Evolutionary conservation across 2,888 invertebrate genomes (phyloP).

Genomic region (Platycheirus albimanus): DNA sequence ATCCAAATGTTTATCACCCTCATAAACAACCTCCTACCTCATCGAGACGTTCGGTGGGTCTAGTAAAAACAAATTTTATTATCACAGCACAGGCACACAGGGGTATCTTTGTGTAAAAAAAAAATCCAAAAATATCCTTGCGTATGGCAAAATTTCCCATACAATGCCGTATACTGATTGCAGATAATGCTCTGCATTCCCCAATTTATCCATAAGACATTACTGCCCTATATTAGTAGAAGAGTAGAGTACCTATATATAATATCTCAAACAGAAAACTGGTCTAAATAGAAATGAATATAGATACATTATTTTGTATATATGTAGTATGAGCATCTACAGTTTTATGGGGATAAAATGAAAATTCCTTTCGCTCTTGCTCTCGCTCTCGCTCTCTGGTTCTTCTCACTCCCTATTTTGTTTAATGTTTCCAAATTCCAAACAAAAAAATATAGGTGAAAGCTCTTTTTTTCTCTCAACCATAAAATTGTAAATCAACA

Average conservation of each 20-base stretch:
- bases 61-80: too few species aligned
- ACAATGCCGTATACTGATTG: conserved; percentile 72
- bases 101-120: background rate
- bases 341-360: conserved; percentile 32
- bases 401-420: conserved; percentile 5
- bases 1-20: too few species aligned
- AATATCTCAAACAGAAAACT: too few species aligned
- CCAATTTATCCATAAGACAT: conserved; percentile 68
- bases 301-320: too few species aligned
- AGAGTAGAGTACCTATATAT: background rate
- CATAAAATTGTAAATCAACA: background rate
- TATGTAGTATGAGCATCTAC: too few species aligned
- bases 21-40: too few species aligned
- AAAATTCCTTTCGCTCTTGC: conserved; percentile 49
- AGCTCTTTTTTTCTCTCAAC: conserved; percentile 37
- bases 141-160: conserved; percentile 66
- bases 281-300: conserved; percentile 58
- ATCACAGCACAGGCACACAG: too few species aligned
- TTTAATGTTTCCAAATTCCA: background rate
- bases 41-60: too few species aligned
- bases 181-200: conserved; percentile 69
- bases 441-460: conserved; percentile 66
- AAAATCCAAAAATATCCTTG: conserved; percentile 64
- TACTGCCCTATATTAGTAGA: conserved; percentile 73
- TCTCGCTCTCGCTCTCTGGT: conserved; percentile 4